These are phyloP conservation scores for Alfaro cultratus DNA, from an alignment of 2,797 vertebrate genomes.

Conservation along the genomic window DNA sequence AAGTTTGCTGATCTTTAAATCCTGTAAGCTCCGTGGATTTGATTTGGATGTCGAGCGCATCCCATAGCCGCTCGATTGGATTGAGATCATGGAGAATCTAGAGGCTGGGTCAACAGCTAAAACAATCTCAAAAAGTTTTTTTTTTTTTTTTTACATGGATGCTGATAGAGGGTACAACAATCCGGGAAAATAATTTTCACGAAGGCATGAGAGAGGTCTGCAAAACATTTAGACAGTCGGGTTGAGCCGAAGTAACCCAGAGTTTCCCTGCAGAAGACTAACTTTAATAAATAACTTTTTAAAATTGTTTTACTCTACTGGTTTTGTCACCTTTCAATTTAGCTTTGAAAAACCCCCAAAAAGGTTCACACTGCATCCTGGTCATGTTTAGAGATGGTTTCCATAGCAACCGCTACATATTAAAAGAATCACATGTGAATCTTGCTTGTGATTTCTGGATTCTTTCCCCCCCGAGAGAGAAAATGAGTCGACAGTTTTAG, in stretches of 20 bases:
- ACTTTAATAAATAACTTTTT: neutral
- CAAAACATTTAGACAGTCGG: neutral
- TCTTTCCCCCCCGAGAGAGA: conserved; percentile 18
- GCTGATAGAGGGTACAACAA: neutral
- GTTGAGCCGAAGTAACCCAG: neutral
- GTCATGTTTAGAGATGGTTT: conserved; percentile 14
- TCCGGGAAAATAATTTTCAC: neutral
- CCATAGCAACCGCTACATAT: conserved; percentile 9
- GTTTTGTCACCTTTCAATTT: neutral
- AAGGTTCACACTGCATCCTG: neutral
- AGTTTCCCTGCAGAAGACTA: neutral
- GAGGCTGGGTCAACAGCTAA: neutral
- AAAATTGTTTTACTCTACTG: neutral
- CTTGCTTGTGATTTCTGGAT: conserved; percentile 26
- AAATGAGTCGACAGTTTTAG: conserved; percentile 43
- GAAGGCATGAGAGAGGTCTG: neutral
- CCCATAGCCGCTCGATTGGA: neutral
- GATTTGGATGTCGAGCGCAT: neutral
- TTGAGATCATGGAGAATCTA: neutral
- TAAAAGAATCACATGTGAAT: conserved; percentile 29
- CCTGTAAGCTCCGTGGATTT: neutral
- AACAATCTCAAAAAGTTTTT: neutral
- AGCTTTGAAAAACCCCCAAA: neutral
- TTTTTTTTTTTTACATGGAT: neutral
- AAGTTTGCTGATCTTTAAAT: neutral